These are phyloP conservation scores for Tokudaia tokunoshimensis DNA, from an alignment of 2,797 vertebrate genomes.

Conservation along the genomic window DNA sequence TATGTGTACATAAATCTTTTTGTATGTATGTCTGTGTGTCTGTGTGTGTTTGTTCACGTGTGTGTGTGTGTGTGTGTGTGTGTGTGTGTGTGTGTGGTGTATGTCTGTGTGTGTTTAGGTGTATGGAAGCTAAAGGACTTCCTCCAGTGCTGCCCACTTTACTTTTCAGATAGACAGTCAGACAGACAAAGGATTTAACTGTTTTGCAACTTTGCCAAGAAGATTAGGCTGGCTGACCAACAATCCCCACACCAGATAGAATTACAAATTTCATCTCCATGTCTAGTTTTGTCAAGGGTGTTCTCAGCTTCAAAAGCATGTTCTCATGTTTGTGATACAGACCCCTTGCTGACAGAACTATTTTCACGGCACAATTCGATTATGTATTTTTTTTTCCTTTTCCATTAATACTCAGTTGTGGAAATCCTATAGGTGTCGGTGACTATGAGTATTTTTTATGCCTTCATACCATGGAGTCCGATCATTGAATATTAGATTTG, in stretches of 20 bases:
- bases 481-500: background rate
- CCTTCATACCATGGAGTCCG: background rate
- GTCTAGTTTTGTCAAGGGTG: background rate
- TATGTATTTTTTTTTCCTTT: background rate
- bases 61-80: background rate
- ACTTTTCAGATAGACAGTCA: background rate
- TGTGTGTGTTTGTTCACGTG: no score
- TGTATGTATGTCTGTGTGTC: background rate
- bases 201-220: background rate
- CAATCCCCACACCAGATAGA: background rate
- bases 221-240: background rate
- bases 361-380: background rate
- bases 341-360: background rate
- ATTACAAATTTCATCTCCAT: background rate
- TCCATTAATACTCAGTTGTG: background rate
- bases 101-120: background rate
- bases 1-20: background rate
- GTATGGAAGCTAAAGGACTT: background rate
- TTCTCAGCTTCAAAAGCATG: background rate
- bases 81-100: background rate
- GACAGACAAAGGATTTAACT: background rate
- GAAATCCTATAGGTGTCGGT: background rate
- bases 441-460: background rate
- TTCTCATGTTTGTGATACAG: background rate
- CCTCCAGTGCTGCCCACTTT: background rate